A percentile compares a stretch with the other conserved stretches of the same genome.
Evolutionary conservation across 2,888 invertebrate genomes (phyloP).

Genomic region (Stramonita haemastoma): DNA sequence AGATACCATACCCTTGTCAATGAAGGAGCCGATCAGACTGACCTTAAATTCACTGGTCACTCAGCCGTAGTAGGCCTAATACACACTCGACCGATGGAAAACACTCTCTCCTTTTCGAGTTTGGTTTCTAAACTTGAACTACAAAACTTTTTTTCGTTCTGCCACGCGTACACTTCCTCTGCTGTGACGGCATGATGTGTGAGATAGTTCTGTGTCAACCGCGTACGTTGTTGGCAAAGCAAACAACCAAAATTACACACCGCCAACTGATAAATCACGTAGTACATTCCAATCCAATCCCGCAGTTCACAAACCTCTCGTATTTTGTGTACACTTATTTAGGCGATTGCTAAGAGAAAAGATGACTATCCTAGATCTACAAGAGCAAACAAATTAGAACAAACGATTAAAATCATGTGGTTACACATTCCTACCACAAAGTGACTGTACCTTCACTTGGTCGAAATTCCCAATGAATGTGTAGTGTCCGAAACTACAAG

Average conservation of each 20-base stretch:
- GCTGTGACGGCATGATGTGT: not conserved
- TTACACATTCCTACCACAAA: not conserved
- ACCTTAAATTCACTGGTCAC: no score
- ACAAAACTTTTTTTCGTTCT: not conserved
- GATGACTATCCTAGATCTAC: not conserved
- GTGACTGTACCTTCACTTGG: not conserved
- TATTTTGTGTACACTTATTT: not conserved
- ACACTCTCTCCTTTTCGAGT: no score
- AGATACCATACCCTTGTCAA: no score
- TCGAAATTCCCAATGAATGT: not conserved
- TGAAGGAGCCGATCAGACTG: no score
- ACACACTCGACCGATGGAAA: no score
- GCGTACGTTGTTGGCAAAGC: not conserved
- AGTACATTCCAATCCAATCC: constrained; percentile 18
- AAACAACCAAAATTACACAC: constrained; percentile 18
- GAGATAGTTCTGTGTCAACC: not conserved
- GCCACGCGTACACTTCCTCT: constrained; percentile 6
- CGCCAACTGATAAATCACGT: not conserved
- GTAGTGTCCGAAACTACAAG: constrained; percentile 20
- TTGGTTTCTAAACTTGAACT: no score
- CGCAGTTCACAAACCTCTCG: not conserved
- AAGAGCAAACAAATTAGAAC: not conserved
- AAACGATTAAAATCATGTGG: not conserved
- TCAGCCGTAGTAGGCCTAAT: no score
- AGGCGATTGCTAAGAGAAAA: not conserved